These are phyloP conservation scores for Caranx ignobilis DNA, from an alignment of 2,113 vertebrate genomes.

Conservation along the genomic window DNA sequence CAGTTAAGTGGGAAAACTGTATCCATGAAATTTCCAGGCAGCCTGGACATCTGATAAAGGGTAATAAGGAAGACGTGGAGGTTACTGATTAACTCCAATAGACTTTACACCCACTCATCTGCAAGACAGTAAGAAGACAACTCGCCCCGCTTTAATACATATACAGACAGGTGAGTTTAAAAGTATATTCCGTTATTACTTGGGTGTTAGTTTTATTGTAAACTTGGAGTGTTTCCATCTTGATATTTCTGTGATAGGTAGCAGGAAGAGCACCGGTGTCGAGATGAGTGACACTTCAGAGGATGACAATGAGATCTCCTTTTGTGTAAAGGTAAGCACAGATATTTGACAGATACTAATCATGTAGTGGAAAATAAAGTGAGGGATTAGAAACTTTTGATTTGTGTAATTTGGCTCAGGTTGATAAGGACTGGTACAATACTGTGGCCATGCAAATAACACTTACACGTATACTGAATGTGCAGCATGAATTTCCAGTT, in stretches of 20 bases:
- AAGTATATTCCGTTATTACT: background rate
- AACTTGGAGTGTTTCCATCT: background rate
- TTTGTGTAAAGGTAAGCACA: constrained; percentile 77
- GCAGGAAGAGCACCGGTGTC: background rate
- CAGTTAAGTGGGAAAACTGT: background rate
- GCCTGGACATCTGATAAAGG: constrained; percentile 28
- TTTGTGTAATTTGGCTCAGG: background rate
- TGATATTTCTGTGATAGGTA: background rate
- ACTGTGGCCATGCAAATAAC: background rate
- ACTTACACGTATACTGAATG: background rate
- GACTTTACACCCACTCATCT: constrained; percentile 69
- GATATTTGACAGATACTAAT: background rate
- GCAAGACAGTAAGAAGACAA: background rate
- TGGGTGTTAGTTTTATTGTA: background rate
- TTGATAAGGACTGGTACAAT: background rate
- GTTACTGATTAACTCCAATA: constrained; percentile 77
- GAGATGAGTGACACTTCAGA: constrained; percentile 76
- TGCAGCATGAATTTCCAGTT: background rate
- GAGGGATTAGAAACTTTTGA: background rate
- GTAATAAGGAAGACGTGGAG: constrained; percentile 73
- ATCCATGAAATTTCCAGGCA: background rate
- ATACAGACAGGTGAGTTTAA: background rate
- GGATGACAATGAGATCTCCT: constrained; percentile 78
- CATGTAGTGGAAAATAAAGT: background rate
- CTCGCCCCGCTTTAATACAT: background rate